phyloP scores from a whole-genome alignment of 2,888 invertebrate species.

The Branchinecta sandiegonensis region DNA sequence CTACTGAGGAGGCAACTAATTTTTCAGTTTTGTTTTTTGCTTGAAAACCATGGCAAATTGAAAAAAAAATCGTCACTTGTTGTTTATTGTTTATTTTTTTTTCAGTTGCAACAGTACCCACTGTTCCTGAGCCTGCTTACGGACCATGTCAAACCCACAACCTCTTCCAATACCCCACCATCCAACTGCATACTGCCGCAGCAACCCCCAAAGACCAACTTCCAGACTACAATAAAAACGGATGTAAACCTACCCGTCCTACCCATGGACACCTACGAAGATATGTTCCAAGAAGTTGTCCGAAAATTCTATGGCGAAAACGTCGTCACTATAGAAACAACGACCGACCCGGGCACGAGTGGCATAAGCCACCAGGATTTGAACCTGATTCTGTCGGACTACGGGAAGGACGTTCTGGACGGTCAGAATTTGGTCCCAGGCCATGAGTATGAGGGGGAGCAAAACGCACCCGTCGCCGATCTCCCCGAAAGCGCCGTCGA shows the following conservation, averaged over 20 bases:
- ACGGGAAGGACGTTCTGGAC: not conserved
- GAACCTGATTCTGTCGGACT: slow-evolving; percentile 6
- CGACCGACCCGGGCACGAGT: not conserved
- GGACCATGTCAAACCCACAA: not conserved
- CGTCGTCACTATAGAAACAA: slow-evolving; percentile 15
- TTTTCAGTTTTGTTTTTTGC: too few species aligned
- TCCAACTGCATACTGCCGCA: not conserved
- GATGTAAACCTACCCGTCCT: slow-evolving; percentile 21
- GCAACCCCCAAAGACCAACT: not conserved
- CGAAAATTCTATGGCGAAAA: slow-evolving; percentile 80
- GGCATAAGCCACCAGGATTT: not conserved
- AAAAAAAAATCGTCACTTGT: not conserved
- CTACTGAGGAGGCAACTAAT: too few species aligned
- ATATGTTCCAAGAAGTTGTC: slow-evolving; percentile 81
- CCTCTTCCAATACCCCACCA: not conserved
- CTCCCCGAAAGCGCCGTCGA: slow-evolving; percentile 31
- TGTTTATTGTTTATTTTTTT: slow-evolving; percentile 1
- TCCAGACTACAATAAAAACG: not conserved
- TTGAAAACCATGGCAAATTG: too few species aligned
- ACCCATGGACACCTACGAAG: slow-evolving; percentile 44
- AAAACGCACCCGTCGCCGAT: slow-evolving; percentile 6
- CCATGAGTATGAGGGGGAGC: slow-evolving; percentile 20
- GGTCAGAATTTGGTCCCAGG: not conserved
- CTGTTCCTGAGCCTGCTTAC: slow-evolving; percentile 4
- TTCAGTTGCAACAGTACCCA: slow-evolving; percentile 1